phyloP scores from a whole-genome alignment of 1,140 invertebrate genomes.

The Sinella curviseta region DNA sequence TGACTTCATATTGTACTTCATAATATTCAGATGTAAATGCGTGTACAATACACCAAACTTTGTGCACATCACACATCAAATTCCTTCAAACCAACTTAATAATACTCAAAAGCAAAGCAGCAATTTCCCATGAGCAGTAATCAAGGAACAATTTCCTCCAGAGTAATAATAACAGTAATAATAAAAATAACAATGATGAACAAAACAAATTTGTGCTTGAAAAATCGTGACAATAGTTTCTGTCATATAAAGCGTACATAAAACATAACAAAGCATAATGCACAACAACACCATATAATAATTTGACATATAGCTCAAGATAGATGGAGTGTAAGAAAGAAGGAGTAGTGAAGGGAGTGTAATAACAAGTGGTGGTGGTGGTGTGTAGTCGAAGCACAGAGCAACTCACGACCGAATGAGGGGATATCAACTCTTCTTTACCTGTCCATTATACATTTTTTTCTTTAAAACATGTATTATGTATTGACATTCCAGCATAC shows the following conservation, averaged over 20 bases:
- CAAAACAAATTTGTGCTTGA: slow-evolving; percentile 21
- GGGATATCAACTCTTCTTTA: too few species aligned
- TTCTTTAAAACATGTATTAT: too few species aligned
- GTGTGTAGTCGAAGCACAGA: too few species aligned
- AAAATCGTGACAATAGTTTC: slow-evolving; percentile 19
- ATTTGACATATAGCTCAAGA: too few species aligned
- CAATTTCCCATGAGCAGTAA: slow-evolving; percentile 1
- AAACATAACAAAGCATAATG: too few species aligned
- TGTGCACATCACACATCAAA: neutral
- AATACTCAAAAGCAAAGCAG: neutral
- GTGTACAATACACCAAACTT: neutral
- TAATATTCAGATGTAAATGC: neutral
- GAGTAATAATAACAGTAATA: slow-evolving; percentile 23
- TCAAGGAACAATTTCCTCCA: slow-evolving; percentile 21
- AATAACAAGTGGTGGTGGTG: too few species aligned
- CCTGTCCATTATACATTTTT: too few species aligned
- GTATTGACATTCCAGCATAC: too few species aligned
- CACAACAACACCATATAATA: too few species aligned
- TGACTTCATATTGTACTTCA: neutral
- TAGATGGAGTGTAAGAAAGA: too few species aligned
- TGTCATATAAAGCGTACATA: neutral
- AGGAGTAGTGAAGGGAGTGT: too few species aligned
- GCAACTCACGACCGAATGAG: too few species aligned
- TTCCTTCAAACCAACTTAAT: neutral
- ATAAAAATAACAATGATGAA: slow-evolving; percentile 25